Evolutionary conservation across 1,140 invertebrate genomes (phyloP).

Genomic region (Calephelis nemesis): DNA sequence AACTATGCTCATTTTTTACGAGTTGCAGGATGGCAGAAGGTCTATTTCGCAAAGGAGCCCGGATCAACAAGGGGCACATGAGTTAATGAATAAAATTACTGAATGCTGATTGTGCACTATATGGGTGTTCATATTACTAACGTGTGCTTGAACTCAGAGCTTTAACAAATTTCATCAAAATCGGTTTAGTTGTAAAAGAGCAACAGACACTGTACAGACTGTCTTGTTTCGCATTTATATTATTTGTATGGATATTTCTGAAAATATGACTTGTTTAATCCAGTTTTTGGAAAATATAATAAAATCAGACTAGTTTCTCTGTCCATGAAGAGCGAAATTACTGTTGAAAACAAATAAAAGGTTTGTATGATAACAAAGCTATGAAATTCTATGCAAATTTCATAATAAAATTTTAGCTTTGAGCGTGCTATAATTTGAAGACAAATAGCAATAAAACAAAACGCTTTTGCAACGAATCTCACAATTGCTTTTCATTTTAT

Average conservation of each 20-base stretch:
- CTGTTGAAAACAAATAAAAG: conserved; percentile 1
- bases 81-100: too few species aligned
- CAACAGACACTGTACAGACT: too few species aligned
- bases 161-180: too few species aligned
- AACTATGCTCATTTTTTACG: too few species aligned
- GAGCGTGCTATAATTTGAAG: conserved; percentile 2
- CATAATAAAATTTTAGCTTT: conserved; percentile 15
- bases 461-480: not conserved
- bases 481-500: conserved; percentile 3
- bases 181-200: too few species aligned
- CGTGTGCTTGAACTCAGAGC: too few species aligned
- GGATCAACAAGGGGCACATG: too few species aligned
- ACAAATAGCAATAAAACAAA: conserved; percentile 11
- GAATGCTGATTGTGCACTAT: too few species aligned
- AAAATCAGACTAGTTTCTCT: not conserved
- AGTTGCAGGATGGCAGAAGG: too few species aligned
- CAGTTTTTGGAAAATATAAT: not conserved
- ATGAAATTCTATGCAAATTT: conserved; percentile 10
- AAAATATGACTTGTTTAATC: not conserved
- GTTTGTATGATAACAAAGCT: conserved; percentile 6
- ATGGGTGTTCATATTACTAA: too few species aligned
- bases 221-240: too few species aligned
- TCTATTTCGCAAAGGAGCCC: too few species aligned
- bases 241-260: not conserved
- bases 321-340: not conserved